A percentile compares a stretch with the other conserved stretches of the same genome.
These are phyloP conservation scores for Sciaenops ocellatus DNA, from an alignment of 2,797 vertebrate genomes.

Conservation along the genomic window DNA sequence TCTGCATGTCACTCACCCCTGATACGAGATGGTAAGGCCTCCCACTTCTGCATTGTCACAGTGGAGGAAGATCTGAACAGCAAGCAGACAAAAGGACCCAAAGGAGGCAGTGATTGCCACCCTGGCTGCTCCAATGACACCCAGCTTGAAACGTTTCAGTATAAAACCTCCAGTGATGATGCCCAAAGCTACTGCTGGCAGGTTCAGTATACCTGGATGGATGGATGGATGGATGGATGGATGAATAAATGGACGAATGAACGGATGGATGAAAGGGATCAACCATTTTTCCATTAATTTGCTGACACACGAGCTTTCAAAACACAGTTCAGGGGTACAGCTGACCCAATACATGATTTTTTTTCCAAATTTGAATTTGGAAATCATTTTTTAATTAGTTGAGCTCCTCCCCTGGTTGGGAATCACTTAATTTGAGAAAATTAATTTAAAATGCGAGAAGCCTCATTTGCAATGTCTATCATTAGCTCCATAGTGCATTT, in stretches of 20 bases:
- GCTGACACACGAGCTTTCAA: background rate
- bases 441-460: background rate
- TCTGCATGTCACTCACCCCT: slow-evolving; percentile 85
- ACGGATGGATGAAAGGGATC: background rate
- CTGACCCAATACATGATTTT: background rate
- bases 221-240: background rate
- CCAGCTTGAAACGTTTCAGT: slow-evolving; percentile 91
- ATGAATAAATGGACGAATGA: background rate
- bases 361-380: too few relatives aligned
- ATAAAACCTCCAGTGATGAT: slow-evolving; percentile 93
- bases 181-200: slow-evolving; percentile 95
- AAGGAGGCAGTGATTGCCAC: slow-evolving; percentile 84
- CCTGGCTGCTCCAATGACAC: slow-evolving; percentile 88
- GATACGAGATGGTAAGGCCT: slow-evolving; percentile 91
- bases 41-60: slow-evolving; percentile 91
- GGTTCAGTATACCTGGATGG: slow-evolving; percentile 90
- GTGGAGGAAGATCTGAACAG: slow-evolving; percentile 86
- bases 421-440: background rate
- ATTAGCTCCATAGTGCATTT: background rate
- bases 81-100: slow-evolving; percentile 84
- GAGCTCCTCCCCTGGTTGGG: background rate
- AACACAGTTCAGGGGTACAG: background rate
- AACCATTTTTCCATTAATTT: slow-evolving; percentile 3
- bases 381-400: too few relatives aligned
- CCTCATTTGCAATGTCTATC: background rate